phyloP scores from a whole-genome alignment of 2,113 vertebrate species.

The Neolamprologus longior region DNA sequence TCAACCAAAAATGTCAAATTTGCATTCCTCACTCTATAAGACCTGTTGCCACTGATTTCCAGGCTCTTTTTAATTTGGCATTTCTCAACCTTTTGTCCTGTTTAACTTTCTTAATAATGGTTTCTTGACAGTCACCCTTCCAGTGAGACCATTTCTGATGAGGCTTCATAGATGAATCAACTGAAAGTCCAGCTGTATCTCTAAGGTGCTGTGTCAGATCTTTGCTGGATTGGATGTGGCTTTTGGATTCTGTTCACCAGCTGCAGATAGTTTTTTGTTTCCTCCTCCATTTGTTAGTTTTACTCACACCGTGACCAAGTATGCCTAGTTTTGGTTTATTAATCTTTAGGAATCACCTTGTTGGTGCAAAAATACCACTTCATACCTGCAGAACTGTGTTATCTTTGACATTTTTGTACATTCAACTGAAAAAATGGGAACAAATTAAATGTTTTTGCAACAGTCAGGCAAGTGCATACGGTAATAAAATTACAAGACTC shows the following conservation, averaged over 20 bases:
- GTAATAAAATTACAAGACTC: background rate
- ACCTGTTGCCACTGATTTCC: background rate
- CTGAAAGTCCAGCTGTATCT: background rate
- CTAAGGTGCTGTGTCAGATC: background rate
- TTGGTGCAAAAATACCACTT: background rate
- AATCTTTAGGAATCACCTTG: background rate
- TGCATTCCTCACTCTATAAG: background rate
- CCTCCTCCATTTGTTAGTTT: background rate
- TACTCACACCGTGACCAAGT: background rate
- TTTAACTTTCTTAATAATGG: background rate
- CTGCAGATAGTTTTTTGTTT: background rate
- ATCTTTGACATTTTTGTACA: background rate
- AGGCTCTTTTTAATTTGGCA: background rate
- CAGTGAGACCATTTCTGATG: background rate
- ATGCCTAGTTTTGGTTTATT: background rate
- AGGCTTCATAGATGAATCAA: background rate
- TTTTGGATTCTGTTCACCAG: background rate
- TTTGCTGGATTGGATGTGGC: background rate
- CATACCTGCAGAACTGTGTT: background rate
- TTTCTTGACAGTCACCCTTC: background rate
- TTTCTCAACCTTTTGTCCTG: background rate
- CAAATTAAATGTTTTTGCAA: background rate
- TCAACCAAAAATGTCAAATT: background rate
- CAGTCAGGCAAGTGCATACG: fast-evolving
- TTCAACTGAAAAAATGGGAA: background rate